Conservation (phyloP, 2,888 invertebrate genomes). For the Ypsolopha sequella region DNA sequence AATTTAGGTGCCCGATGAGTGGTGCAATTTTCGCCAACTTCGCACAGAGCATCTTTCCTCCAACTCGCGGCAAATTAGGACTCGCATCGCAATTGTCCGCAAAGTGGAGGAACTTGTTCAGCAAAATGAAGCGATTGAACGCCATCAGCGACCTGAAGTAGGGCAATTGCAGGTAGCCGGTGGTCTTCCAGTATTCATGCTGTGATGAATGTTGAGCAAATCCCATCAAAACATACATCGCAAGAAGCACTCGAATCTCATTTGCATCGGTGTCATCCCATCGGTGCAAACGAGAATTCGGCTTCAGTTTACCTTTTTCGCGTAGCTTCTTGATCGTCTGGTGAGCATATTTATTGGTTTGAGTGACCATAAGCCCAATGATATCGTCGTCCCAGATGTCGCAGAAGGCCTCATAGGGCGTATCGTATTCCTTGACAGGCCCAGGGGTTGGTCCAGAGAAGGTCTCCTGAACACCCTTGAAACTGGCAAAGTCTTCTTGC, state of each 20-base stretch:
- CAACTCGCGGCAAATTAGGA: conserved; percentile 2
- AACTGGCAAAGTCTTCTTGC: conserved; percentile 11
- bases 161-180: conserved; percentile 8
- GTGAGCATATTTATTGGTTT: conserved; percentile 17
- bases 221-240: conserved; percentile 14
- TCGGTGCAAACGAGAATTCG: conserved; percentile 9
- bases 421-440: conserved; percentile 11
- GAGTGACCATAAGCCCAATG: conserved; percentile 11
- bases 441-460: conserved; percentile 15
- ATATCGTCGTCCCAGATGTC: too few relatives aligned
- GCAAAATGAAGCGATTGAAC: conserved; percentile 11
- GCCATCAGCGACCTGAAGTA: conserved; percentile 11
- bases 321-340: conserved; percentile 10
- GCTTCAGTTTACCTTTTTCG: conserved; percentile 4
- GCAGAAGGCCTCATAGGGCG: too few relatives aligned
- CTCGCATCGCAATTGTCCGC: conserved; percentile 8
- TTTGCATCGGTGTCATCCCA: conserved; percentile 13
- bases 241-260: conserved; percentile 14
- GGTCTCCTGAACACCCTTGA: conserved; percentile 11
- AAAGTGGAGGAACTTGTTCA: conserved; percentile 15
- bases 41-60: conserved; percentile 6
- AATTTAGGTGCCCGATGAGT: neutral
- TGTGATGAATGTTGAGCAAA: conserved; percentile 8
- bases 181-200: conserved; percentile 12
- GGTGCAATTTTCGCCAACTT: conserved; percentile 9